A percentile compares a stretch with the other conserved stretches of the same genome.
Conservation (phyloP, 2,888 invertebrate species). For the Oxytorus armatus region DNA sequence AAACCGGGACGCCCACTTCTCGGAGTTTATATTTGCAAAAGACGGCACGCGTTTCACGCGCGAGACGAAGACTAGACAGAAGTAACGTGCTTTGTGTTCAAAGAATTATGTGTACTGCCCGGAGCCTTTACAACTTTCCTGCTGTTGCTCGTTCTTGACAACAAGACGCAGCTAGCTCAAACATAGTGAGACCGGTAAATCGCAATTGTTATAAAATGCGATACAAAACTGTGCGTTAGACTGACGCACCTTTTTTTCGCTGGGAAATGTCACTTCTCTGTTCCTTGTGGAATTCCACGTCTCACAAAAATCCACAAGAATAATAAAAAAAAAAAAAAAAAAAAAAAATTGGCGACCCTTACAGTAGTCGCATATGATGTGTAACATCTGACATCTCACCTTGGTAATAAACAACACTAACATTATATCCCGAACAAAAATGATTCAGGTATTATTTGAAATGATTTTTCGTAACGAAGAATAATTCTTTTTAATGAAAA, state of each 20-base stretch:
- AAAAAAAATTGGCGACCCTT: too few relatives aligned
- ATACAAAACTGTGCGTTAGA: too few relatives aligned
- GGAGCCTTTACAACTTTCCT: neutral
- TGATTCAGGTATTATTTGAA: too few relatives aligned
- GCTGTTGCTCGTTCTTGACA: neutral
- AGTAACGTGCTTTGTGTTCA: neutral
- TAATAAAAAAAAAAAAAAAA: neutral
- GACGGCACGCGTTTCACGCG: neutral
- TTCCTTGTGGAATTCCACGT: neutral
- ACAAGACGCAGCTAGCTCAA: neutral
- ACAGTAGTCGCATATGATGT: too few relatives aligned
- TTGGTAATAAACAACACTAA: too few relatives aligned
- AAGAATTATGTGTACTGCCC: neutral
- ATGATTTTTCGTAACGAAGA: too few relatives aligned
- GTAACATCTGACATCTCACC: too few relatives aligned
- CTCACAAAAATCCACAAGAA: constrained; percentile 12
- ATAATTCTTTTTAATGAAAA: too few relatives aligned
- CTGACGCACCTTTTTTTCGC: neutral
- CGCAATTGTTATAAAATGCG: neutral
- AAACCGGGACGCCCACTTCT: constrained; percentile 39
- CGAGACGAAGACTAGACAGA: neutral
- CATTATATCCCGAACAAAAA: too few relatives aligned
- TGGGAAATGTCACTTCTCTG: neutral
- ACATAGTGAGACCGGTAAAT: neutral
- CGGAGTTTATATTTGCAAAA: constrained; percentile 3